phyloP scores from a whole-genome alignment of 2,113 vertebrate genomes.

The Salvelinus sp. region DNA sequence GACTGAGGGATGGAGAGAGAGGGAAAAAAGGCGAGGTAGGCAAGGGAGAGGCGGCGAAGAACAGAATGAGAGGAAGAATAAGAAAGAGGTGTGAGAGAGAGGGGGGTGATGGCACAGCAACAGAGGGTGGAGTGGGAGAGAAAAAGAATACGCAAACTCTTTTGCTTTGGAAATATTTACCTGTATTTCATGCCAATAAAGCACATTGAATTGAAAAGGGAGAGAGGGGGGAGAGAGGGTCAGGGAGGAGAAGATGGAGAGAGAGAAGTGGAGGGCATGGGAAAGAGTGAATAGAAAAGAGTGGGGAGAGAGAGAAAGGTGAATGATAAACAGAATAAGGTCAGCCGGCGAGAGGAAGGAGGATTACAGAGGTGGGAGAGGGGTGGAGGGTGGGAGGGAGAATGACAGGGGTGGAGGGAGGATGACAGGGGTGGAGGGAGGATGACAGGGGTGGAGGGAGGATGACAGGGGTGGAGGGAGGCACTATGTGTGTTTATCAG shows the following conservation, averaged over 20 bases:
- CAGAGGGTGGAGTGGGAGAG: conserved; percentile 19
- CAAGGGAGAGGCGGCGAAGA: conserved; percentile 9
- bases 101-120: conserved; percentile 37
- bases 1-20: conserved; percentile 20
- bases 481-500: conserved; percentile 54
- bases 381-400: not conserved
- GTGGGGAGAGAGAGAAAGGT: conserved; percentile 28
- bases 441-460: conserved; percentile 29
- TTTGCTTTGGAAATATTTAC: too few species aligned
- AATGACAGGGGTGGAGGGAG: conserved; percentile 30
- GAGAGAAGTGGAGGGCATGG: not conserved
- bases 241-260: too few species aligned
- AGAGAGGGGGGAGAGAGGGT: too few species aligned
- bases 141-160: not conserved
- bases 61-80: conserved; percentile 5
- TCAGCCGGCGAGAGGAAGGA: not conserved
- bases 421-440: conserved; percentile 31
- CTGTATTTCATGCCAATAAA: too few species aligned
- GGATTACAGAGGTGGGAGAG: conserved; percentile 31
- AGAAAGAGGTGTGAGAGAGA: conserved; percentile 10
- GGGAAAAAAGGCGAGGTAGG: conserved; percentile 26
- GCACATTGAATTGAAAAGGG: too few species aligned
- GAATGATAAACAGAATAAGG: not conserved
- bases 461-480: conserved; percentile 21
- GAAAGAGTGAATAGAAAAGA: conserved; percentile 15